Evolutionary conservation across 2,797 vertebrate species (phyloP), one percentile per base, ranked within the genome.

Genomic region (Schizothorax lantsangensis): DNA sequence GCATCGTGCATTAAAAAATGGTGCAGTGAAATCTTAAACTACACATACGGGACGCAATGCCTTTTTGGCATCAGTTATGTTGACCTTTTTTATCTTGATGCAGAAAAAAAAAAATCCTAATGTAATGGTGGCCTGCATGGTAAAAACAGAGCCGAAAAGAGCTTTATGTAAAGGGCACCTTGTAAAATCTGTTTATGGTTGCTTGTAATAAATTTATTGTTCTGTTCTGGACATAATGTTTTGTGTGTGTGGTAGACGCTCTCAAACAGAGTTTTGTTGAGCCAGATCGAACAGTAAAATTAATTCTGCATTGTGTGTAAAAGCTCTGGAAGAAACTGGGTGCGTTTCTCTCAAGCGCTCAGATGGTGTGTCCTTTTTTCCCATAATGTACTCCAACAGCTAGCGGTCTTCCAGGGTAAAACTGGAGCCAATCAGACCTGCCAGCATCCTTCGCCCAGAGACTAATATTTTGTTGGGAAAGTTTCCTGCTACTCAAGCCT

Each of bases 101-200:
- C n/a, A n/a, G 40, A 71, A 71, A 47, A 47, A 74, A 74, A 26
- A 2, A 15, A 21, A 2, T 21, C 33, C 36, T 49, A n/a, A 8
- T 80, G 33, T 40, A 83, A 84, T 5, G 45, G 11, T 68, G 54
- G 49, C 11, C 66, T 72, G 0, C 12, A 78, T 66, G 33, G 9
- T 74, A n/a, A 81, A 73, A 54, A 30, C 79, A 36, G 26, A 52
- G 26, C 62, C 23, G 12, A 89, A 84, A 87, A 80, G 89, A 83
- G 36, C 45, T 52, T 85, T 71, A 40, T 36, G 75, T 87, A 38
- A 84, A 74, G 80, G 62, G 62, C 49, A 84, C 23, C 57, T 91
- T 43, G 54, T 90, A 81, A 84, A 91, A 54, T 33, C 11, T 21
- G 43, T 91, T 91, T 81, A 86, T 72, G 17, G 78, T n/a, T 9